Percentiles rank a stretch among this genome's conserved stretches.
Evolutionary conservation across 2,113 vertebrate genomes (phyloP).

Genomic region (Electrona antarctica): DNA sequence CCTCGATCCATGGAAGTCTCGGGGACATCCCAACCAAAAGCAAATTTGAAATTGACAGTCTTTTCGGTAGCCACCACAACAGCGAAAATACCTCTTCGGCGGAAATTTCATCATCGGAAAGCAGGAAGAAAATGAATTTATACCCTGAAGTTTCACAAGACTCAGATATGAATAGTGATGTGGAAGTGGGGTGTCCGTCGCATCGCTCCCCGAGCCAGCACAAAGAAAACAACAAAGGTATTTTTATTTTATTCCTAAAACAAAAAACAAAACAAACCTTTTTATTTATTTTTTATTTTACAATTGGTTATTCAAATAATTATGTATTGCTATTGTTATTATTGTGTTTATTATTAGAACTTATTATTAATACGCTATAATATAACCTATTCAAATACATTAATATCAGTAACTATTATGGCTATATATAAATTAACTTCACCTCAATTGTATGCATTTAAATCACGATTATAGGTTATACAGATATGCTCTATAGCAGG

Average conservation of each 20-base stretch:
- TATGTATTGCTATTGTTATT: constrained; percentile 2
- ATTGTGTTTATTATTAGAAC: constrained; percentile 15
- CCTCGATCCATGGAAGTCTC: constrained; percentile 90
- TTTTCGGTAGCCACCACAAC: constrained; percentile 90
- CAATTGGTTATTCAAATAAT: background rate
- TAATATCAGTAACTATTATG: background rate
- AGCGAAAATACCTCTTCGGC: constrained; percentile 86
- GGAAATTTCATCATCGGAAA: constrained; percentile 90
- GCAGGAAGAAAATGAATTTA: constrained; percentile 92
- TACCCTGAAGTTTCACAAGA: constrained; percentile 95
- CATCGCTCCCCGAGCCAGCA: constrained; percentile 95
- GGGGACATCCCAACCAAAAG: constrained; percentile 93
- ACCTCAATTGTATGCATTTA: no score
- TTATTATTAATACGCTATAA: background rate
- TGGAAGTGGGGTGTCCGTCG: constrained; percentile 96
- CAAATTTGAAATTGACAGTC: constrained; percentile 98
- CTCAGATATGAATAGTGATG: constrained; percentile 97
- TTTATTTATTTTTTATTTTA: no score
- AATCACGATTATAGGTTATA: background rate
- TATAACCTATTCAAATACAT: background rate
- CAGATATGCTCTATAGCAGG: background rate
- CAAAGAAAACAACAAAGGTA: constrained; percentile 99
- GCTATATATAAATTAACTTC: no score
- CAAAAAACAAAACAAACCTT: background rate
- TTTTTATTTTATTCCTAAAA: background rate